Base-by-base conservation (phyloP, 1,140 invertebrate genomes). In the Daktulosphaira vitifoliae region DNA sequence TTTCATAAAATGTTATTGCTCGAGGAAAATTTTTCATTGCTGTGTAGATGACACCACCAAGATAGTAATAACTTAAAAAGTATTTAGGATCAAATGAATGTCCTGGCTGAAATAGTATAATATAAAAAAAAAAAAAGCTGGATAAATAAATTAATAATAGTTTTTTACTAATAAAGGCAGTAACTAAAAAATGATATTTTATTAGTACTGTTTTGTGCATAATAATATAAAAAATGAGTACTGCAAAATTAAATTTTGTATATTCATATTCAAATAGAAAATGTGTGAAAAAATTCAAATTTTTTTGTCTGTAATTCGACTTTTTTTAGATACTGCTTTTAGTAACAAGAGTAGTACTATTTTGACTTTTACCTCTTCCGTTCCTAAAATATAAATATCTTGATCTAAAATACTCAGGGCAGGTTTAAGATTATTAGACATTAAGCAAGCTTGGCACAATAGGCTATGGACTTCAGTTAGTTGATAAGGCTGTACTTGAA, bases 1-100 rank as follows among this genome's bases (percentile, higher is more conserved):
- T 90, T 84, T 97, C 93, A 78, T 92, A 95, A 74, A 93, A 96
- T 75, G 94, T 96, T 39, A 96, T 77, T 22, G 94, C 91, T 72
- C 90, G 81, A 64, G 93, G 88, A 73, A 89, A 95, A 72, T 96
- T 91, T 73, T 96, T 96, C 50, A 96, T 74, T 18, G 89, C 89
- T 56, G 91, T 84, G 72, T 95, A 96, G 69, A 96, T 94, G 89
- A 97, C 94, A 52, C 94, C 95, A 50, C 93, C 94, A 77, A 98
- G 98, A 75, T 98, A 98, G 74, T 92, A 97, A 75, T 95, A 98
- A 0, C 93, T 78, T 39, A 98, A 78, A 74, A 96, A 96, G 76
- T 92, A 87, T 79, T 94, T 93, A 1, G 89, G 84, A 74, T 96
- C 91, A 80, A 90, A 92, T 68, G 85, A 83, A 53, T 84, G 84